Base-by-base conservation (phyloP, 2,113 vertebrate species). In the Sinosuthora webbiana region DNA sequence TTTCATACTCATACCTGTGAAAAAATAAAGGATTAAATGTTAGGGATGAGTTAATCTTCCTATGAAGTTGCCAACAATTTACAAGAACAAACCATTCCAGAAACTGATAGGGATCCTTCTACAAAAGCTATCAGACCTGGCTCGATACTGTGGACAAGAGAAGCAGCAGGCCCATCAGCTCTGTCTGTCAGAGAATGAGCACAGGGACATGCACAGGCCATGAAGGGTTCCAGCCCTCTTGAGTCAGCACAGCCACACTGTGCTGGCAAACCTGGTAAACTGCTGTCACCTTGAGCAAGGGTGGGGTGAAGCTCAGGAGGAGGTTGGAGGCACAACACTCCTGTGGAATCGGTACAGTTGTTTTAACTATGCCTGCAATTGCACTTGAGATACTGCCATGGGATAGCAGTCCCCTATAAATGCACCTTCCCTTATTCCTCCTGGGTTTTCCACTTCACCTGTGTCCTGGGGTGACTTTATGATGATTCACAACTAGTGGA, bases 1-100 rank as follows among this genome's bases (percentile, higher is more conserved):
- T 99, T 97, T 99, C 99, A 44, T 99, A 99, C 80, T 99, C 99
- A 1, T 99, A 99, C 49, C 98, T 98, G 94, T 9, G 52, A 87
- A 68, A 76, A 95, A 87, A 96, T 6, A 41, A 59, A 37, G 27
- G 14, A 97, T 45, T 47, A 92, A 76, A 1, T 4, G 39, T 55
- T 49, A 31, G 28, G 55, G 42, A 14, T 81, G 53, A 49, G 60
- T 96, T 89, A 96, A 79, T 24, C 79, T 42, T 67, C 31, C 73
- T 62, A 33, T 22, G 45, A 42, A 95, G n/a, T 31, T 65, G 68
- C 30, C 25, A 87, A 33, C 12, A 41, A 67, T 68, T 86, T 84
- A 39, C 64, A 57, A 35, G 50, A 86, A 67, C 6, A 44, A 52
- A 59, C 39, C 77, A 7, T 70, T 79, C 19, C 37, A 78, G 53